Percentiles rank a stretch among this genome's conserved stretches.
These are phyloP conservation scores for Myathropa florea DNA, from an alignment of 2,888 invertebrate genomes.

Conservation along the genomic window DNA sequence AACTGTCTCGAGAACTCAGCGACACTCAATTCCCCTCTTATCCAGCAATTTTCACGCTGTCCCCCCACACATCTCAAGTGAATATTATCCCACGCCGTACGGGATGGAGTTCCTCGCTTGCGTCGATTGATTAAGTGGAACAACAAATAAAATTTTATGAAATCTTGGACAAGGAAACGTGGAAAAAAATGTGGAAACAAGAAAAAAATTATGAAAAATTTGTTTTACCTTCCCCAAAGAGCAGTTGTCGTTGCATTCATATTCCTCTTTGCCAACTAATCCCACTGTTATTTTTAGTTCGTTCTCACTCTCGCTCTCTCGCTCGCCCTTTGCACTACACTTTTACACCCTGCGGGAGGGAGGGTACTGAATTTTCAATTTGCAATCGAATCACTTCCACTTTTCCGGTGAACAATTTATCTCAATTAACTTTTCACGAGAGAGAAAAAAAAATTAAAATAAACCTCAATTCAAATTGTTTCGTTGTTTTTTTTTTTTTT, in stretches of 20 bases:
- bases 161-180: no score
- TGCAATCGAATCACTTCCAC: background rate
- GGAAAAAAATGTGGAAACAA: background rate
- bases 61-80: no score
- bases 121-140: no score
- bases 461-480: no score
- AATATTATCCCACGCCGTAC: no score
- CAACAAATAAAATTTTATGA: no score
- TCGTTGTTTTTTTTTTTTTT: background rate
- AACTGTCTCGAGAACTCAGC: no score
- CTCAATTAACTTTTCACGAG: background rate
- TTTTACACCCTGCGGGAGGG: background rate
- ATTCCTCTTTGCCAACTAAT: background rate
- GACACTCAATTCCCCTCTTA: no score
- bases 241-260: background rate
- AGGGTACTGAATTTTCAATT: background rate
- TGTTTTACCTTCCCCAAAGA: background rate
- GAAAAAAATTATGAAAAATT: background rate
- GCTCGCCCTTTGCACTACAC: background rate
- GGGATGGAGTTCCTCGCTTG: no score
- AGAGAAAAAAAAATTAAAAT: background rate
- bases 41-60: no score
- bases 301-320: background rate
- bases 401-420: background rate
- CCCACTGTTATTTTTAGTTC: background rate